Conservation (phyloP, 2,888 invertebrate species). For the Melanostoma scalare region DNA sequence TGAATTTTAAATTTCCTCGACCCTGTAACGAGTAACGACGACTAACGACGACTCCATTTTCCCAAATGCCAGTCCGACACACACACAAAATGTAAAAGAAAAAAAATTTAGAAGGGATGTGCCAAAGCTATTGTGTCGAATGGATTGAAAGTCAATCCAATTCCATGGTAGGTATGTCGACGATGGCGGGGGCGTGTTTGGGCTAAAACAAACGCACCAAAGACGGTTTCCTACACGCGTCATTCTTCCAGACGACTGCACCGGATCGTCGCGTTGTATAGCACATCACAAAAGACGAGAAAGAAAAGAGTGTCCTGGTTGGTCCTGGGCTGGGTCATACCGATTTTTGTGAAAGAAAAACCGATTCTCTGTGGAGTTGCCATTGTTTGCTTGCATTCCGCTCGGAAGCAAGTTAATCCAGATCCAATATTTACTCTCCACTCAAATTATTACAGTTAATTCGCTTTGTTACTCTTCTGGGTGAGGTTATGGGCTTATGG, state of each 20-base stretch:
- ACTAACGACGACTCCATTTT: neutral
- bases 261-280: slow-evolving; percentile 15
- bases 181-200: slow-evolving; percentile 6
- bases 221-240: slow-evolving; percentile 36
- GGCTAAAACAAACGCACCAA: slow-evolving; percentile 47
- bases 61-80: too few species aligned
- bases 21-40: slow-evolving; percentile 16
- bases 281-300: slow-evolving; percentile 29
- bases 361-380: slow-evolving; percentile 42
- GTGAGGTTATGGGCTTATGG: too few species aligned
- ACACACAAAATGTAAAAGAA: slow-evolving; percentile 9
- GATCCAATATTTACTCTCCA: slow-evolving; percentile 61
- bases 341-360: slow-evolving; percentile 13
- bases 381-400: slow-evolving; percentile 45
- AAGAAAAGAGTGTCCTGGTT: slow-evolving; percentile 34
- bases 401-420: slow-evolving; percentile 37
- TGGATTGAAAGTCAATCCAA: slow-evolving; percentile 55
- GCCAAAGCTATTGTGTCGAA: slow-evolving; percentile 35
- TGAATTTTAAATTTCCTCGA: slow-evolving; percentile 63
- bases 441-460: slow-evolving; percentile 70
- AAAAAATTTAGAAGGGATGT: slow-evolving; percentile 29
- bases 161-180: slow-evolving; percentile 4
- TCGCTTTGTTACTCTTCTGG: slow-evolving; percentile 39
- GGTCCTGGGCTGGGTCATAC: neutral
- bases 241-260: slow-evolving; percentile 55